Conservation (phyloP, 1,140 invertebrate species). For the Mizuhopecten yessoensis region DNA sequence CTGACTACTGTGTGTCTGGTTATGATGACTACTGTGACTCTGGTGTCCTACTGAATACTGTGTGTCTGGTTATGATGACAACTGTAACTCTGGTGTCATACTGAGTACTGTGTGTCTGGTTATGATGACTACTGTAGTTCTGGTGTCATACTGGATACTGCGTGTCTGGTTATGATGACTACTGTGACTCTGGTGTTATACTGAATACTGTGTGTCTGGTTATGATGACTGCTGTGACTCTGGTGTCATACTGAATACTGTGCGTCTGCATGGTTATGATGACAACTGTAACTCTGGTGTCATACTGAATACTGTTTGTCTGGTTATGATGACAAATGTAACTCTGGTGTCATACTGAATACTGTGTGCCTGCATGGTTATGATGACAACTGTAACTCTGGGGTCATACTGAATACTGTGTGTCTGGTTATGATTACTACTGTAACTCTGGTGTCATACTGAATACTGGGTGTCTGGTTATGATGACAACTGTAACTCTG, state of each 20-base stretch:
- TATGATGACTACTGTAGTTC: neutral
- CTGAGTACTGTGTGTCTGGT: too few relatives aligned
- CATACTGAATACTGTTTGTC: too few relatives aligned
- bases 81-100: neutral
- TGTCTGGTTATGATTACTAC: neutral
- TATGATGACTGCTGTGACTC: neutral
- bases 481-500: neutral
- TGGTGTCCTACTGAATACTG: too few relatives aligned
- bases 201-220: too few relatives aligned
- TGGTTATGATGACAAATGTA: neutral
- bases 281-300: neutral
- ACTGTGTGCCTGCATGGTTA: neutral
- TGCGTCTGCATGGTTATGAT: neutral
- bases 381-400: neutral
- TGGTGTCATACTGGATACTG: too few relatives aligned
- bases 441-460: neutral
- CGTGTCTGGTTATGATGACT: neutral
- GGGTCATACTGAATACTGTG: too few relatives aligned
- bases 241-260: too few relatives aligned
- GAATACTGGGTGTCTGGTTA: neutral
- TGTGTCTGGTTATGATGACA: neutral
- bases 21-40: neutral
- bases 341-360: too few relatives aligned
- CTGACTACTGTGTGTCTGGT: too few relatives aligned
- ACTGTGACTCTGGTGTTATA: neutral